These are phyloP conservation scores for Anniella stebbinsi DNA, from an alignment of 2,797 vertebrate genomes.

Conservation along the genomic window DNA sequence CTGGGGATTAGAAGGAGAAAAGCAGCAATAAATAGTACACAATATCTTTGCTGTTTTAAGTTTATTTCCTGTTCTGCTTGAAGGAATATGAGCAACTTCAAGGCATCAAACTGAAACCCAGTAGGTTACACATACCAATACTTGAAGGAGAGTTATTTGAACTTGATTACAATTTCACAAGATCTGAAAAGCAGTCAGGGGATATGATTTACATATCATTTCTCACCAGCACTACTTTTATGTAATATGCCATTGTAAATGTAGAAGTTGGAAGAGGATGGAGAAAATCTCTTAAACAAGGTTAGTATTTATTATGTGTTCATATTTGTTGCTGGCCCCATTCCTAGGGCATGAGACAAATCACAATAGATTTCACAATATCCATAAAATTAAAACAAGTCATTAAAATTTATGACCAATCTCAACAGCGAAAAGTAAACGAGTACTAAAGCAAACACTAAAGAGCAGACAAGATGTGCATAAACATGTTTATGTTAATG, in stretches of 20 bases:
- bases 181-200: constrained; percentile 37
- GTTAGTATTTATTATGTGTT: neutral
- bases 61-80: constrained; percentile 26
- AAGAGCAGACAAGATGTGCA: neutral
- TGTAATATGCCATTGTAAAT: constrained; percentile 13
- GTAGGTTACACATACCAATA: neutral
- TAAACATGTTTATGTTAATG: neutral
- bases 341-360: neutral
- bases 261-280: constrained; percentile 1
- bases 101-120: constrained; percentile 29
- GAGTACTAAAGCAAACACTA: neutral
- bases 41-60: neutral
- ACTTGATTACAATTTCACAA: constrained; percentile 37
- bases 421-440: neutral
- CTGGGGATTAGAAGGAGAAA: neutral
- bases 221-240: constrained; percentile 21
- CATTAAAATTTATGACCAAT: neutral
- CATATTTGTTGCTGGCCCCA: neutral
- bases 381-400: neutral
- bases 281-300: constrained; percentile 17
- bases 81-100: constrained; percentile 24
- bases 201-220: constrained; percentile 31
- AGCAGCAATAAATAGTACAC: constrained; percentile 19
- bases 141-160: constrained; percentile 34
- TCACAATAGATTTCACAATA: neutral